Percentiles rank a stretch among this genome's conserved stretches.
phyloP scores from a whole-genome alignment of 2,888 invertebrate species.

The Ichneumoninae sp. region DNA sequence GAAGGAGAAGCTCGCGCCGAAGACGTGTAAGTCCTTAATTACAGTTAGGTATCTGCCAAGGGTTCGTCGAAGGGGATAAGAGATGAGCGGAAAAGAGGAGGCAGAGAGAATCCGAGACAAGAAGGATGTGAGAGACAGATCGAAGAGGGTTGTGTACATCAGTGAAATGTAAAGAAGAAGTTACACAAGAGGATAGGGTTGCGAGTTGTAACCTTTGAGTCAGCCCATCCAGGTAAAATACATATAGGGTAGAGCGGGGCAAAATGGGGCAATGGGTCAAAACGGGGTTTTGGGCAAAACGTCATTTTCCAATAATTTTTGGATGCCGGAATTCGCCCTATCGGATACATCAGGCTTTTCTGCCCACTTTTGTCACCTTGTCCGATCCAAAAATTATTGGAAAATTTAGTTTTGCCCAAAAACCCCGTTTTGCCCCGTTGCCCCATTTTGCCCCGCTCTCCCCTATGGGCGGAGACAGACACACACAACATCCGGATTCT shows the following conservation, averaged over 20 bases:
- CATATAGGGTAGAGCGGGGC: too few relatives aligned
- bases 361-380: too few relatives aligned
- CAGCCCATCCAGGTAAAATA: not conserved
- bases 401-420: too few relatives aligned
- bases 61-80: conserved; percentile 45
- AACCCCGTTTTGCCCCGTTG: too few relatives aligned
- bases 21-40: conserved; percentile 70
- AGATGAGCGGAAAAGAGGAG: conserved; percentile 39
- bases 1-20: conserved; percentile 53
- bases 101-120: conserved; percentile 31
- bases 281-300: too few relatives aligned
- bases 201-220: conserved; percentile 1
- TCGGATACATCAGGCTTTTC: too few relatives aligned
- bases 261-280: too few relatives aligned
- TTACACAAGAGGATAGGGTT: conserved; percentile 17
- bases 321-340: too few relatives aligned
- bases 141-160: conserved; percentile 6
- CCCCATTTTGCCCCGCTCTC: too few relatives aligned
- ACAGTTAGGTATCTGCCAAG: conserved; percentile 66
- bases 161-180: conserved; percentile 19
- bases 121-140: conserved; percentile 29
- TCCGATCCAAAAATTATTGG: too few relatives aligned
- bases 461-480: not conserved
- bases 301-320: too few relatives aligned
- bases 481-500: not conserved